Percentiles rank a stretch among this genome's conserved stretches.
Evolutionary conservation across 2,113 vertebrate species (phyloP).

Genomic region (Gavia stellata): DNA sequence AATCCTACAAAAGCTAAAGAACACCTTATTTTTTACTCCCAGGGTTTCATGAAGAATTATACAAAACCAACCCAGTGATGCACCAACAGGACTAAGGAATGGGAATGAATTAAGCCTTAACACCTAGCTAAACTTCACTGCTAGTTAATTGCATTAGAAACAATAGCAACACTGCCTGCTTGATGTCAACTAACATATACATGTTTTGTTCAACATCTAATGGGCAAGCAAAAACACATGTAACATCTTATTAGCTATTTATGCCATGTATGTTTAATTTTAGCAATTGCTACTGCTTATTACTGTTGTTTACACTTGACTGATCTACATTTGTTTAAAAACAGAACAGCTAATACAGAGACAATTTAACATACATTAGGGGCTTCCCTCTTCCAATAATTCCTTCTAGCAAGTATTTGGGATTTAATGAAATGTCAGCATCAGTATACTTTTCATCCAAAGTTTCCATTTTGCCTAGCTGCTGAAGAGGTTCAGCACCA

Average conservation of each 20-base stretch:
- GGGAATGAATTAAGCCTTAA: not conserved
- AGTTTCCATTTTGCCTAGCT: not conserved
- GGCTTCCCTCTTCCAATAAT: not conserved
- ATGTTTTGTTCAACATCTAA: not conserved
- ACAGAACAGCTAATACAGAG: not conserved
- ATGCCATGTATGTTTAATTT: not conserved
- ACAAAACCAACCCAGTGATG: not conserved
- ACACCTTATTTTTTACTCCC: not conserved
- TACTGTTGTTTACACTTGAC: not conserved
- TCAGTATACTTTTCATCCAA: not conserved
- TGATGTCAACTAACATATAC: not conserved
- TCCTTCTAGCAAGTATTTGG: not conserved
- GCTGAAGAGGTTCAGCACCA: not conserved
- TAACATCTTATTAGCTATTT: not conserved
- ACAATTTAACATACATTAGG: not conserved
- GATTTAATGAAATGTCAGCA: not conserved
- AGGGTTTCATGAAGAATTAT: not conserved
- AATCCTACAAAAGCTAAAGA: not conserved
- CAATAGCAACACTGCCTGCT: not conserved
- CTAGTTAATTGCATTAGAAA: not conserved
- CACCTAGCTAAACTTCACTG: not conserved
- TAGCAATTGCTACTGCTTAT: not conserved
- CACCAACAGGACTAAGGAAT: not conserved
- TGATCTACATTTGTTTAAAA: not conserved
- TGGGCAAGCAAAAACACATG: not conserved